Conservation (phyloP, 2,113 vertebrate genomes). For the Erythrocebus patas region DNA sequence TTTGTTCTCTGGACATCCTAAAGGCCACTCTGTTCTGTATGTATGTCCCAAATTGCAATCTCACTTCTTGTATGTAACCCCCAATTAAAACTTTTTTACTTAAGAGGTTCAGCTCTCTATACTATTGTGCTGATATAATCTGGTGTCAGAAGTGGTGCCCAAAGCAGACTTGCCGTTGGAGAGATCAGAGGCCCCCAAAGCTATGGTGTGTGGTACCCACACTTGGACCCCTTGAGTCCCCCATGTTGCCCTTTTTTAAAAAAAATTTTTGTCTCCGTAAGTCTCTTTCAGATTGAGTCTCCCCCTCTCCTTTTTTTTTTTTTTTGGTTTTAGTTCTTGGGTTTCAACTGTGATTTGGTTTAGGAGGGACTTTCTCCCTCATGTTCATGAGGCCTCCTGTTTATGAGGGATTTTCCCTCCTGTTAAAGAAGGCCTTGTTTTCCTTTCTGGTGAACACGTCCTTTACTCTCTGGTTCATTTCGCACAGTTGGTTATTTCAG, state of each 20-base stretch:
- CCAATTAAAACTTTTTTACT: background rate
- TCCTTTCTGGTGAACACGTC: no score
- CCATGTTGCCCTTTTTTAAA: accelerated
- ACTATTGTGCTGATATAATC: background rate
- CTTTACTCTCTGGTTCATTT: background rate
- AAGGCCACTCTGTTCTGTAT: background rate
- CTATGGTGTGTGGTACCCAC: background rate
- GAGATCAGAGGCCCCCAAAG: background rate
- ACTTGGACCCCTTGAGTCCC: background rate
- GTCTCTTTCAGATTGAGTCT: background rate
- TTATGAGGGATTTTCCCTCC: background rate
- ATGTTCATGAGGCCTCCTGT: background rate
- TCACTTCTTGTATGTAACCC: background rate
- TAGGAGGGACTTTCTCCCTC: background rate
- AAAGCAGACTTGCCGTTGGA: background rate
- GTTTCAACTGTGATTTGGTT: background rate
- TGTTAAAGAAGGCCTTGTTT: background rate
- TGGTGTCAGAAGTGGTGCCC: background rate
- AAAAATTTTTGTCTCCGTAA: accelerated
- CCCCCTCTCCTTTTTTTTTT: background rate
- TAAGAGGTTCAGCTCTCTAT: no score
- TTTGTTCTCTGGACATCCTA: background rate
- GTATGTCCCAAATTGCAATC: background rate
- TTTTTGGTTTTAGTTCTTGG: background rate
- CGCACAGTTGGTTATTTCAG: background rate